Percentiles rank a stretch among this genome's conserved stretches.
These are phyloP conservation scores for Dromas ardeola DNA, from an alignment of 2,113 vertebrate genomes.

Conservation along the genomic window DNA sequence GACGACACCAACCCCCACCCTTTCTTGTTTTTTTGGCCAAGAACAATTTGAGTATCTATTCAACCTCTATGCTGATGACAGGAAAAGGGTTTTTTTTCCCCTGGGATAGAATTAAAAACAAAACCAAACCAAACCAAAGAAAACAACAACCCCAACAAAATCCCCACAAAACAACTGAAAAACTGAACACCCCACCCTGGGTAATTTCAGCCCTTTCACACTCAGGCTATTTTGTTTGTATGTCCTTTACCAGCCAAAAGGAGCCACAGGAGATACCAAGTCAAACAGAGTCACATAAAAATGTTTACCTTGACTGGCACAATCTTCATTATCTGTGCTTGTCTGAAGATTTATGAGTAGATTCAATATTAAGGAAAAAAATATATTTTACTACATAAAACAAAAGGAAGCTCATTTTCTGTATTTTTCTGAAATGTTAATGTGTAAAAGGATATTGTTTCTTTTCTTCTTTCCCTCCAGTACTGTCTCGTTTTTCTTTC, in stretches of 20 bases:
- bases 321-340: constrained; percentile 90
- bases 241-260: not conserved
- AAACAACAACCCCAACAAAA: not conserved
- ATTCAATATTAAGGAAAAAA: constrained; percentile 77
- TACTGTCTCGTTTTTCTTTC: constrained; percentile 90
- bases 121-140: not conserved
- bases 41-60: not conserved
- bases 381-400: not conserved
- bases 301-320: constrained; percentile 73
- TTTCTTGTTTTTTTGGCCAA: rapidly evolving
- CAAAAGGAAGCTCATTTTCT: not conserved
- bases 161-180: not conserved
- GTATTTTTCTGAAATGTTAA: not conserved
- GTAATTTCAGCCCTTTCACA: not conserved
- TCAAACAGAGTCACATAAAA: not conserved
- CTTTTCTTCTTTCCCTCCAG: constrained; percentile 90
- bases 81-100: not conserved
- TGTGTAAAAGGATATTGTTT: constrained; percentile 92
- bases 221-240: not conserved
- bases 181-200: not conserved
- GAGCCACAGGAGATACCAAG: not conserved
- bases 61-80: not conserved
- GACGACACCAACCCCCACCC: rapidly evolving
- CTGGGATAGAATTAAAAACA: not conserved
- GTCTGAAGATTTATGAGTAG: constrained; percentile 93